phyloP scores from a whole-genome alignment of 2,113 vertebrate genomes.

The Monopterus albus region DNA sequence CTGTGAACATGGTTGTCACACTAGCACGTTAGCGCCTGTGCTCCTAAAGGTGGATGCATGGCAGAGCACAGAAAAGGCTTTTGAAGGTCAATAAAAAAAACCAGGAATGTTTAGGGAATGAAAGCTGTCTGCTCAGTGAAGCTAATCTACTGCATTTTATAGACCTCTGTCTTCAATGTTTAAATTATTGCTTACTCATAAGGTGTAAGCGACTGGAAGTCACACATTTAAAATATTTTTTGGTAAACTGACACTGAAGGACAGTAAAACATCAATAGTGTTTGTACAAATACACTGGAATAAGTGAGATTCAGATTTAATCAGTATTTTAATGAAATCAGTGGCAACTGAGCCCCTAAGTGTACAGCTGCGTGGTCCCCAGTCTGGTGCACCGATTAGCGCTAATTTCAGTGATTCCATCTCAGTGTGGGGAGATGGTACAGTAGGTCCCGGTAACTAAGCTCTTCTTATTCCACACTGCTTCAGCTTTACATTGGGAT shows the following conservation, averaged over 20 bases:
- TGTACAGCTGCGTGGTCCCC: constrained; percentile 20
- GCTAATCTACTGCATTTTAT: no score
- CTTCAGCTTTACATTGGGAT: not conserved
- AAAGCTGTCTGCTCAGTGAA: not conserved
- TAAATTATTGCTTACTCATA: not conserved
- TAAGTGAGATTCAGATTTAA: constrained; percentile 42
- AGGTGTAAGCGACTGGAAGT: not conserved
- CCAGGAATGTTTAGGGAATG: no score
- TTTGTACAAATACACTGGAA: not conserved
- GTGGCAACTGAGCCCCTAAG: not conserved
- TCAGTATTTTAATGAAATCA: constrained; percentile 52
- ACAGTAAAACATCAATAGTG: not conserved
- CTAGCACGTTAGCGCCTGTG: constrained; percentile 3
- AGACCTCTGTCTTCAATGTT: no score
- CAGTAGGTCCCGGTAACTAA: not conserved
- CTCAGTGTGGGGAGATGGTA: constrained; percentile 2
- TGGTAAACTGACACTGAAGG: not conserved
- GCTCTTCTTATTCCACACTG: not conserved
- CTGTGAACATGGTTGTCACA: constrained; percentile 33
- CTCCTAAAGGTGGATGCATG: constrained; percentile 6
- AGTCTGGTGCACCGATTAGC: constrained; percentile 2
- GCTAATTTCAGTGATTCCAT: constrained; percentile 17
- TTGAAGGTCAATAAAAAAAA: constrained; percentile 6
- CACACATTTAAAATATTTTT: not conserved
- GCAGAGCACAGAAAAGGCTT: not conserved